A percentile compares a stretch with the other conserved stretches of the same genome.
These are phyloP conservation scores for Nemurella pictetii DNA, from an alignment of 2,888 invertebrate species.

Conservation along the genomic window DNA sequence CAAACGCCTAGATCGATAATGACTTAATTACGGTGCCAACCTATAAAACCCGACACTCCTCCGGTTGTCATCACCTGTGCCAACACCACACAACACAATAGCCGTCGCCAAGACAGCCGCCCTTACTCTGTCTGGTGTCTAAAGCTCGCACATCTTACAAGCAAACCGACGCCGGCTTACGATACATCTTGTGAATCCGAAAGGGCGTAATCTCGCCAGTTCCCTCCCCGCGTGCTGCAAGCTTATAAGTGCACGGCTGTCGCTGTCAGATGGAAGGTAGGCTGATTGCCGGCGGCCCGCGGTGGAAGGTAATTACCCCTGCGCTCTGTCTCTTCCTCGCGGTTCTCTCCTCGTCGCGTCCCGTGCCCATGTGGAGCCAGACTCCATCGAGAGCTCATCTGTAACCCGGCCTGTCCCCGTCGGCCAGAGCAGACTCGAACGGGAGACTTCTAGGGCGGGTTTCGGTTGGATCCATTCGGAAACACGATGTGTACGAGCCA, in stretches of 20 bases:
- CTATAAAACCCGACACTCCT: background rate
- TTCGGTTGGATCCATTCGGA: background rate
- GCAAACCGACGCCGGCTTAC: background rate
- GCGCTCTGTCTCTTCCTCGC: background rate
- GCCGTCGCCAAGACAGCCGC: background rate
- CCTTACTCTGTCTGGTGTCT: background rate
- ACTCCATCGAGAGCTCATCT: conserved; percentile 22
- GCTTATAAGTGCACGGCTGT: background rate
- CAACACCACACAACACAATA: background rate
- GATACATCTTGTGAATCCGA: conserved; percentile 8
- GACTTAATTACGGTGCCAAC: background rate
- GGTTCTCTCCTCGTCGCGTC: background rate
- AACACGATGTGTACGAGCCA: background rate
- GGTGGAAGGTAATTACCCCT: conserved; percentile 25
- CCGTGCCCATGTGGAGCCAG: background rate
- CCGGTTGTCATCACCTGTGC: background rate
- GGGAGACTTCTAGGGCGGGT: conserved; percentile 18
- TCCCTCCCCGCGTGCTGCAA: background rate
- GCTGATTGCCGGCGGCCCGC: conserved; percentile 20
- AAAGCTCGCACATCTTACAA: background rate
- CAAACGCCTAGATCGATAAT: background rate
- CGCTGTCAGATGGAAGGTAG: background rate
- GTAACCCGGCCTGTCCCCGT: conserved; percentile 28
- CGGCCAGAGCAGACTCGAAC: conserved; percentile 6
- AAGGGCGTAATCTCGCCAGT: conserved; percentile 28